phyloP scores from a whole-genome alignment of 2,888 invertebrate genomes.

The Merodon equestris region DNA sequence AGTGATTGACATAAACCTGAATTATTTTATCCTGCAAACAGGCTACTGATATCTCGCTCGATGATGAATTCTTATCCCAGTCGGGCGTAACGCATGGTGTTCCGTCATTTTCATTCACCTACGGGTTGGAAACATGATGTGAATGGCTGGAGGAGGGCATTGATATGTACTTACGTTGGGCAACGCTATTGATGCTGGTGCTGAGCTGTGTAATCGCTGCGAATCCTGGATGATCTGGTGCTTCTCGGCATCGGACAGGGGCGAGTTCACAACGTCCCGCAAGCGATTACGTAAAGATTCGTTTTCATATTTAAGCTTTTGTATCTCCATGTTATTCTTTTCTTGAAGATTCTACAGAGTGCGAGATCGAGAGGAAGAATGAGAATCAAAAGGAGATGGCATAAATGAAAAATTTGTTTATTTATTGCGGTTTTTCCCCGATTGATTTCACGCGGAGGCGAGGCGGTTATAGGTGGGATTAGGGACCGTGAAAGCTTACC shows the following conservation, averaged over 20 bases:
- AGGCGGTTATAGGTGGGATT: too few relatives aligned
- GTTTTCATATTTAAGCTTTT: slow-evolving; percentile 87
- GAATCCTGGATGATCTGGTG: slow-evolving; percentile 87
- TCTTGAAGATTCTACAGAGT: slow-evolving; percentile 76
- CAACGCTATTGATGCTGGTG: slow-evolving; percentile 87
- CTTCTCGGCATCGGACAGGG: slow-evolving; percentile 90
- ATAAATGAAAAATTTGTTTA: slow-evolving; percentile 45
- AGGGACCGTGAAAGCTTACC: slow-evolving; percentile 34
- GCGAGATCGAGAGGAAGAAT: slow-evolving; percentile 12
- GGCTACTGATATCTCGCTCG: slow-evolving; percentile 94
- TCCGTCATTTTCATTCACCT: slow-evolving; percentile 80
- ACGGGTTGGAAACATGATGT: background rate
- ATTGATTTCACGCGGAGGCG: slow-evolving; percentile 71
- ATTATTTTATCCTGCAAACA: slow-evolving; percentile 95
- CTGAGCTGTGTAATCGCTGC: slow-evolving; percentile 86
- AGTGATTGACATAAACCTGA: slow-evolving; percentile 80
- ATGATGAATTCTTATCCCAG: slow-evolving; percentile 95
- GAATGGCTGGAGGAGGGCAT: background rate
- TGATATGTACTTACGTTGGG: slow-evolving; percentile 75
- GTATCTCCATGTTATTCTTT: slow-evolving; percentile 78
- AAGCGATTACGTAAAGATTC: slow-evolving; percentile 86
- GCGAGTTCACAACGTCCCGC: slow-evolving; percentile 89
- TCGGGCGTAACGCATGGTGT: slow-evolving; percentile 89
- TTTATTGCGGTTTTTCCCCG: slow-evolving; percentile 71
- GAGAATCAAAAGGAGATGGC: background rate